phyloP scores from a whole-genome alignment of 30 jellyfish, hydroid and myxozoan genomes.

The Pelagia noctiluca region DNA sequence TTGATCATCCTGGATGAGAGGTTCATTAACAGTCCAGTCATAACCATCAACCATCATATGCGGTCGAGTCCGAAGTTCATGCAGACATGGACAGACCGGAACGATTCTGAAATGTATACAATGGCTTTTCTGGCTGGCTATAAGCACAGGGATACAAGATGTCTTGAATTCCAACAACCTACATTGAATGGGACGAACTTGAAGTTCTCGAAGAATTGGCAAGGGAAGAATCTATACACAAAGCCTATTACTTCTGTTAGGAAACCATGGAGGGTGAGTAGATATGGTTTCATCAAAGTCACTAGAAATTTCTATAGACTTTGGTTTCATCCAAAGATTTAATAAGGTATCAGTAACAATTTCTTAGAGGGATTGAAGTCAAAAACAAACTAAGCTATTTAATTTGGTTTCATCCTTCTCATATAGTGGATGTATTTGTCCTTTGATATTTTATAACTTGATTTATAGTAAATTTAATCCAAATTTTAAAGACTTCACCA shows the following conservation, averaged over 20 bases:
- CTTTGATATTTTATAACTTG: no score
- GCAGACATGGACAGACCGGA: slow-evolving; percentile 19
- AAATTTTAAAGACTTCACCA: no score
- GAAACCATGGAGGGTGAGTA: slow-evolving; percentile 48
- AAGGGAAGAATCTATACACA: neutral
- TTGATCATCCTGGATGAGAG: slow-evolving; percentile 65
- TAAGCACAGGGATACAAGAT: slow-evolving; percentile 64
- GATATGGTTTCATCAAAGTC: no score
- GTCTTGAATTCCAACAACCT: slow-evolving; percentile 40
- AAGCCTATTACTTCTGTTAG: slow-evolving; percentile 27
- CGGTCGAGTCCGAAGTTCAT: slow-evolving; percentile 69
- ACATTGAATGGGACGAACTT: neutral
- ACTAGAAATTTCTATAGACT: no score
- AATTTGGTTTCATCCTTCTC: no score
- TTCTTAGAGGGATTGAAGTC: no score
- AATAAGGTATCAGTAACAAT: no score
- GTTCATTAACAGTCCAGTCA: slow-evolving; percentile 42
- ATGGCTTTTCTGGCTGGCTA: slow-evolving; percentile 65
- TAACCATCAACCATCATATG: slow-evolving; percentile 64
- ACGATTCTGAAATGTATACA: slow-evolving; percentile 43
- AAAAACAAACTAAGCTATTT: no score
- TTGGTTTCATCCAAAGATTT: no score
- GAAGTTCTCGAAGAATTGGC: neutral
- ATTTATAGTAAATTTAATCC: no score
- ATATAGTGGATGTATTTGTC: no score